These are phyloP conservation scores for Microchrysa polita DNA, from an alignment of 2,888 invertebrate species.

Conservation along the genomic window DNA sequence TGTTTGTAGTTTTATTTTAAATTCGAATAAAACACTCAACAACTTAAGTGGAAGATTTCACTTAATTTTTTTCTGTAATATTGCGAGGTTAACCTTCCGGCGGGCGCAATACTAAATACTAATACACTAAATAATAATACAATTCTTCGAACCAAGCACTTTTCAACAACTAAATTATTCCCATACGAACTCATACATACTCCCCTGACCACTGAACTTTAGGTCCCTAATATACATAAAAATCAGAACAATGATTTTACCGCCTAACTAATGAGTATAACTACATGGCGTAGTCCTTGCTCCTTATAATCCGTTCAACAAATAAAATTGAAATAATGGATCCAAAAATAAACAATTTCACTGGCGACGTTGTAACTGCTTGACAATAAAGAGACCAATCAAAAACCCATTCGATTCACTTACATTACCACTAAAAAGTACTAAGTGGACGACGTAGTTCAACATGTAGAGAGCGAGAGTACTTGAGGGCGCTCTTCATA, in stretches of 20 bases:
- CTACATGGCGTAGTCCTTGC: neutral
- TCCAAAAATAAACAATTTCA: conserved; percentile 42
- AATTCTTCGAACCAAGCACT: too few relatives aligned
- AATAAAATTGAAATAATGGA: conserved; percentile 45
- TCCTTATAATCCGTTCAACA: conserved; percentile 35
- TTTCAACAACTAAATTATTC: too few relatives aligned
- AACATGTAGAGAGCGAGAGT: neutral
- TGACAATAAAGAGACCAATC: conserved; percentile 51
- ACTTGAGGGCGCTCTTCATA: too few relatives aligned
- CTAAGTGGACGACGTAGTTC: conserved; percentile 29
- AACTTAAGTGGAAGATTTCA: too few relatives aligned
- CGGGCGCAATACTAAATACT: too few relatives aligned
- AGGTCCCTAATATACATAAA: neutral
- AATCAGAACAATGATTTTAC: conserved; percentile 29
- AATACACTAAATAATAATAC: too few relatives aligned
- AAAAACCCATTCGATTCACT: conserved; percentile 52
- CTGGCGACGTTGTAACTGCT: conserved; percentile 44
- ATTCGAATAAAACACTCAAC: too few relatives aligned
- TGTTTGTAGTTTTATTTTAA: too few relatives aligned
- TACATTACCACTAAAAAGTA: conserved; percentile 41
- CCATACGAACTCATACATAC: too few relatives aligned
- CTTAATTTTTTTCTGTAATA: too few relatives aligned
- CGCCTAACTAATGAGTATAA: conserved; percentile 35
- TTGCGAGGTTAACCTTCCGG: too few relatives aligned
- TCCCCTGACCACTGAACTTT: too few relatives aligned